A percentile compares a stretch with the other conserved stretches of the same genome.
Evolutionary conservation across 2,888 invertebrate species (phyloP).

Genomic region (Portevinia maculata): DNA sequence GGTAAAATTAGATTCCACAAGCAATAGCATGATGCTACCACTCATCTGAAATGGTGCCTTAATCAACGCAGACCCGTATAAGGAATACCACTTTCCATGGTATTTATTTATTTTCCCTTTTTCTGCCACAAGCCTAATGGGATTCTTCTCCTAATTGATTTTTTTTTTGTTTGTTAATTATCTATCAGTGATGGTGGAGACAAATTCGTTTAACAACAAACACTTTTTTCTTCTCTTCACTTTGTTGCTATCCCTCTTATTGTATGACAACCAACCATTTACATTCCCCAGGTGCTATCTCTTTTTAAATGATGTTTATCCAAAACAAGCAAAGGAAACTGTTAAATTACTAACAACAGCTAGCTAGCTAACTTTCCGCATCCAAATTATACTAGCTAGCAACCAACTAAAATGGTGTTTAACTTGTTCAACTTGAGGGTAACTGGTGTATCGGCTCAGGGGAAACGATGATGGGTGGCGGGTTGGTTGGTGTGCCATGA

Average conservation of each 20-base stretch:
- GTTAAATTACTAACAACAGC: constrained; percentile 48
- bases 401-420: constrained; percentile 53
- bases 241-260: constrained; percentile 4
- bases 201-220: constrained; percentile 42
- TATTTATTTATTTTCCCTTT: constrained; percentile 49
- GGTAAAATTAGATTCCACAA: constrained; percentile 60
- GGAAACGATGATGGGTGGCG: constrained; percentile 54
- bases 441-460: constrained; percentile 12
- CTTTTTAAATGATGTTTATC: constrained; percentile 28
- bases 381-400: constrained; percentile 57
- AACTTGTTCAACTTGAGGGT: constrained; percentile 68
- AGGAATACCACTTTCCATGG: constrained; percentile 64
- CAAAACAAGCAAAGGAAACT: constrained; percentile 45
- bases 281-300: constrained; percentile 29
- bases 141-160: constrained; percentile 18
- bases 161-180: constrained; percentile 12
- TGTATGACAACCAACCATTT: constrained; percentile 37
- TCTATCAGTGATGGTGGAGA: constrained; percentile 23
- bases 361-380: constrained; percentile 48
- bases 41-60: constrained; percentile 11
- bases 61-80: constrained; percentile 17
- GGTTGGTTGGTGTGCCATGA: constrained; percentile 65
- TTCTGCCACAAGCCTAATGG: constrained; percentile 11
- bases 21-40: constrained; percentile 3
- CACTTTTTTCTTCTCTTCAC: constrained; percentile 1